Percentiles rank a stretch among this genome's conserved stretches.
Conservation (phyloP, 2,888 invertebrate species). For the Amorpha juglandis region DNA sequence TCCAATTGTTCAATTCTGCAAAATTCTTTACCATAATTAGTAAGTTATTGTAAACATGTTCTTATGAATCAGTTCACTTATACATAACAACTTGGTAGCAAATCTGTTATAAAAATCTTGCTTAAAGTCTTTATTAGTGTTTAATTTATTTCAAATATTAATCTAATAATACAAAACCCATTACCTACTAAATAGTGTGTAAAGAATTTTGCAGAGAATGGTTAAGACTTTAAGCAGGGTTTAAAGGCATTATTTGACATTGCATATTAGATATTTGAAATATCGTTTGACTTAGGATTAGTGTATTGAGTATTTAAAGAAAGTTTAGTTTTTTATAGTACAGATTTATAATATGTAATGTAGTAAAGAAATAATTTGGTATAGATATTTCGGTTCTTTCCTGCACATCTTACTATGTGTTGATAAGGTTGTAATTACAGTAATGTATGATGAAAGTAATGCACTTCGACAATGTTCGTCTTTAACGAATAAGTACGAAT, state of each 20-base stretch:
- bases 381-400: too few species aligned
- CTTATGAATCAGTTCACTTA: constrained; percentile 62
- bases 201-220: constrained; percentile 81
- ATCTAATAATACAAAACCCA: neutral
- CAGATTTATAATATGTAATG: neutral
- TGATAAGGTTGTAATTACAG: too few species aligned
- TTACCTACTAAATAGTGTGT: constrained; percentile 37
- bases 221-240: constrained; percentile 70
- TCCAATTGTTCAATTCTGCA: constrained; percentile 68
- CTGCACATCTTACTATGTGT: too few species aligned
- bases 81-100: constrained; percentile 41
- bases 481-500: too few species aligned
- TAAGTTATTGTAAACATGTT: constrained; percentile 52
- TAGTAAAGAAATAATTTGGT: neutral
- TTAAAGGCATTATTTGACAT: constrained; percentile 26
- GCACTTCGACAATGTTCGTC: too few species aligned
- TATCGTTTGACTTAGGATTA: neutral
- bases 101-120: constrained; percentile 59
- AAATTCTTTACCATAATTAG: constrained; percentile 75
- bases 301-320: too few species aligned
- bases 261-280: neutral
- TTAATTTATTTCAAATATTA: constrained; percentile 31
- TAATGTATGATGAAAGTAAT: too few species aligned
- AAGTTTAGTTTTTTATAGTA: neutral
- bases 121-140: constrained; percentile 76